Evolutionary conservation across 1,140 invertebrate species (phyloP).

Genomic region (Ladona fulva): DNA sequence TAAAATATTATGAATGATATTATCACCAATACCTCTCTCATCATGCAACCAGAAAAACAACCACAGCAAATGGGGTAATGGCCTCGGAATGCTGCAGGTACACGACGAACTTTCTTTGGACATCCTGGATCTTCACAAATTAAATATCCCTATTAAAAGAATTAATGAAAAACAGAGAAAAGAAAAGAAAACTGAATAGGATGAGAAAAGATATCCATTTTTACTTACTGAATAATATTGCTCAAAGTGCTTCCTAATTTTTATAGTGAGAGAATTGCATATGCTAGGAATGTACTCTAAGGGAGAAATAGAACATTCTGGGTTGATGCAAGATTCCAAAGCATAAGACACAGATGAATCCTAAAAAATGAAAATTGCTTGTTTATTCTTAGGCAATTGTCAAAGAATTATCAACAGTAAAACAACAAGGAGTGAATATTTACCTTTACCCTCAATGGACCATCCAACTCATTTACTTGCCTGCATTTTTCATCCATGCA

Average conservation of each 20-base stretch:
- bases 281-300: neutral
- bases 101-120: conserved; percentile 32
- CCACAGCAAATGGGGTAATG: conserved; percentile 40
- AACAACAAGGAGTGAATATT: neutral
- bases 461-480: neutral
- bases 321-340: neutral
- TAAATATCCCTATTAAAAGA: conserved; percentile 35
- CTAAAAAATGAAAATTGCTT: neutral
- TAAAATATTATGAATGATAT: too few species aligned
- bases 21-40: conserved; percentile 33
- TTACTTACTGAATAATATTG: neutral
- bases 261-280: neutral
- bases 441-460: neutral
- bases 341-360: neutral
- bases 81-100: conserved; percentile 37
- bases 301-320: neutral
- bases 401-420: neutral
- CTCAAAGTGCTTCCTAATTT: neutral
- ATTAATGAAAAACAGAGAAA: neutral
- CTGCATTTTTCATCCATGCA: neutral
- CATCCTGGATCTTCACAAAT: conserved; percentile 47
- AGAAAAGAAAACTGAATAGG: neutral
- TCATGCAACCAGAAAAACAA: conserved; percentile 38
- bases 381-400: neutral
- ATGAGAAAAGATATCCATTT: neutral